These are phyloP conservation scores for Lepeophtheirus nordmannii DNA, from an alignment of 2,888 invertebrate species.

Conservation along the genomic window DNA sequence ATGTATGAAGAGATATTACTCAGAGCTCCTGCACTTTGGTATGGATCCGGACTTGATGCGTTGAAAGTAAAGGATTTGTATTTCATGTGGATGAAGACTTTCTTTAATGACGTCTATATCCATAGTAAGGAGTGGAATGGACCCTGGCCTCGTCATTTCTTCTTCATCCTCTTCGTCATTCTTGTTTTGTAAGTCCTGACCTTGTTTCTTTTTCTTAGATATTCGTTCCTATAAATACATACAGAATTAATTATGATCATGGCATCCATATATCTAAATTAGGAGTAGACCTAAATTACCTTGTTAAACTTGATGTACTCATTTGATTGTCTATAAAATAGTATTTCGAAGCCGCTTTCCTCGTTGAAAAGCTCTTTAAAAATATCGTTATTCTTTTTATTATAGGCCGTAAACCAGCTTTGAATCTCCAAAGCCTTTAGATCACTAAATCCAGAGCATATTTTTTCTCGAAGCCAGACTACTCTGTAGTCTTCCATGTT, in stretches of 20 bases:
- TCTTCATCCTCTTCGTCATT: neutral
- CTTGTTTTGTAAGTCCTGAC: neutral
- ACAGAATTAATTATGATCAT: too few relatives aligned
- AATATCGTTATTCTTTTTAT: neutral
- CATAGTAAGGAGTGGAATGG: neutral
- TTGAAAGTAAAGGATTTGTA: neutral
- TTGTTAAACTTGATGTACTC: neutral
- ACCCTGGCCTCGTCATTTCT: neutral
- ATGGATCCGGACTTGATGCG: neutral
- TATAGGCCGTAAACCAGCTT: neutral
- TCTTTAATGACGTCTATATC: slow-evolving; percentile 2
- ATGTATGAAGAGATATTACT: neutral
- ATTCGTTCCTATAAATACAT: neutral
- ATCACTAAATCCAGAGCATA: neutral
- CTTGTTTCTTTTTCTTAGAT: neutral
- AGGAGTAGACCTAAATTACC: neutral
- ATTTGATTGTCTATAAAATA: neutral
- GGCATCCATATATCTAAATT: too few relatives aligned
- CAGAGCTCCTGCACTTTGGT: neutral
- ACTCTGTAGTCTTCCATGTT: neutral
- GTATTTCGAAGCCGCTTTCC: neutral
- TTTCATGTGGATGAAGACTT: slow-evolving; percentile 1
- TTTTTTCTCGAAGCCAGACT: neutral
- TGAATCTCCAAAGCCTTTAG: neutral
- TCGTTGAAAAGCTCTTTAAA: neutral